Base-by-base conservation (phyloP, 2,797 vertebrate genomes). In the Momotus momota region DNA sequence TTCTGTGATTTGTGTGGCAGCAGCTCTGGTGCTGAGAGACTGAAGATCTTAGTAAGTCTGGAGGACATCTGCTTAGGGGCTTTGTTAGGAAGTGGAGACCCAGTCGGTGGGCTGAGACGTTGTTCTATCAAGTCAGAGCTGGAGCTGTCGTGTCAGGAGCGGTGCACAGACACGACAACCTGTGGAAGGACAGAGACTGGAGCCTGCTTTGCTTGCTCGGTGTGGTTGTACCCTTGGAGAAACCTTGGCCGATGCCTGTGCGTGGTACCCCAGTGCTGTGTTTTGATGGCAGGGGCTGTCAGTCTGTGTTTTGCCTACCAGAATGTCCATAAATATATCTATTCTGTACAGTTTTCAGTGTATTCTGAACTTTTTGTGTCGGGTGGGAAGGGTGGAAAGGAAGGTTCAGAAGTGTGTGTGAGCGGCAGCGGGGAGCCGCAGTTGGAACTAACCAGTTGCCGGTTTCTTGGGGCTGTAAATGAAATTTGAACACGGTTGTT, bases 111-210 rank as follows among this genome's bases (percentile, higher is more conserved):
- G 23, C 22, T 66, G 57, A 46, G 40, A 21, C 9, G 4, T 46
- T 61, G 64, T 70, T 86, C 71, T 87, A 55, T 45, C 45, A 69
- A 62, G 46, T 77, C 61, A 46, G 74, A 69, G 38, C 67, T 65
- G 41, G 70, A 64, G 54, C 65, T 79, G 4, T 13, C 6, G 1
- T 90, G 40, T 45, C 33, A 80, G 67, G 60, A 43, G 17, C 8
- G 70, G 41, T 60, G 31, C 9, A 25, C 17, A 14, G 40, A 27
- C 51, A 14, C 0, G 0, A 18, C 43, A 40, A 38, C 57, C 51
- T 1, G 1, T 25, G 51, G 69, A 74, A 23, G 2, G 14, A 43
- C 22, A 29, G 29, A 67, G 77, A 21, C 69, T 43, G n/a, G 19
- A 51, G 33, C 8, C 67, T 31, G 27, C 60, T 81, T 73, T 38